Evolutionary conservation across 2,888 invertebrate species (phyloP).

Genomic region (Drosophila bunnanda): DNA sequence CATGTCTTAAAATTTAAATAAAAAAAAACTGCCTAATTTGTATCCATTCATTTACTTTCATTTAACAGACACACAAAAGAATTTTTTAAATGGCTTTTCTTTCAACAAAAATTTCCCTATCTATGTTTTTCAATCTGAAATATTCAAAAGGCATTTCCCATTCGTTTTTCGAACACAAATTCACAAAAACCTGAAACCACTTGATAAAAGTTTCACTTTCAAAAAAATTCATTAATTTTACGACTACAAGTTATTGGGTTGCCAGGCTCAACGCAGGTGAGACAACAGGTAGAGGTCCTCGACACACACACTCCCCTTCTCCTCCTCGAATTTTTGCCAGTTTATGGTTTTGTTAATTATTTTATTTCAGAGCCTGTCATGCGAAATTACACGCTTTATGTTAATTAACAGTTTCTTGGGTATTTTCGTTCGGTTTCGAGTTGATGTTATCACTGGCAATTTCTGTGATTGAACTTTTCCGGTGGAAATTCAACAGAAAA

Average conservation of each 20-base stretch:
- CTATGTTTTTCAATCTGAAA: slow-evolving; percentile 14
- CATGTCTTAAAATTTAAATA: neutral
- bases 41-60: neutral
- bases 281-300: slow-evolving; percentile 46
- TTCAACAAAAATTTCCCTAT: slow-evolving; percentile 22
- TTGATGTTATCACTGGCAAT: slow-evolving; percentile 64
- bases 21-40: neutral
- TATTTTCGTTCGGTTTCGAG: slow-evolving; percentile 39
- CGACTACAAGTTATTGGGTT: slow-evolving; percentile 54
- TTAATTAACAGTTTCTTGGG: slow-evolving; percentile 60
- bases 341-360: slow-evolving; percentile 46
- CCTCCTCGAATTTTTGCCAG: slow-evolving; percentile 31
- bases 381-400: slow-evolving; percentile 68
- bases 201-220: slow-evolving; percentile 70
- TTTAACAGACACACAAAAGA: slow-evolving; percentile 3
- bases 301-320: slow-evolving; percentile 29
- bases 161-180: slow-evolving; percentile 14
- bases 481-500: slow-evolving; percentile 9
- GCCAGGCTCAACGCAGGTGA: slow-evolving; percentile 26
- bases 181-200: slow-evolving; percentile 28
- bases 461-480: slow-evolving; percentile 60
- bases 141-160: slow-evolving; percentile 25
- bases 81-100: slow-evolving; percentile 9
- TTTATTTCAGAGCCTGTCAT: slow-evolving; percentile 42
- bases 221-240: slow-evolving; percentile 68